Evolutionary conservation across 2,888 invertebrate genomes (phyloP).

Genomic region (Harpagoxenus sublaevis): DNA sequence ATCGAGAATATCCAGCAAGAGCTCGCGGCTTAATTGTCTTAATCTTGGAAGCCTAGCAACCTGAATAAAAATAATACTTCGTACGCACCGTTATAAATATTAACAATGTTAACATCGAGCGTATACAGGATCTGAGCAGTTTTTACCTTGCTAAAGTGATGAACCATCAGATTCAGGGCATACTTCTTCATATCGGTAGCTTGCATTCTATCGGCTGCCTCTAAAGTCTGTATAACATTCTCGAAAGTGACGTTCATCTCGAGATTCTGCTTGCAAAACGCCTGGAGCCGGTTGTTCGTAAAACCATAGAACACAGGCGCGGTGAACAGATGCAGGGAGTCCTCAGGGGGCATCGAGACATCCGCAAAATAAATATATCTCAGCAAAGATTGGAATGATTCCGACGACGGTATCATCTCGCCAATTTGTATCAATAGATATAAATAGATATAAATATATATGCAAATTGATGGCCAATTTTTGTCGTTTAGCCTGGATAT

Average conservation of each 20-base stretch:
- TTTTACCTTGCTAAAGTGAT: constrained; percentile 93
- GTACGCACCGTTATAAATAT: neutral
- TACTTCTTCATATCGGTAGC: constrained; percentile 98
- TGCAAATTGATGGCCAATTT: too few relatives aligned
- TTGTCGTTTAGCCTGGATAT: neutral
- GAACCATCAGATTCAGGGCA: constrained; percentile 96
- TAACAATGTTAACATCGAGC: neutral
- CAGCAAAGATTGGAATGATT: constrained; percentile 96
- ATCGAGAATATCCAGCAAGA: constrained; percentile 95
- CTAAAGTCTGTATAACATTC: constrained; percentile 97
- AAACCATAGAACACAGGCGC: constrained; percentile 97
- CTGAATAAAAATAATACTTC: constrained; percentile 84
- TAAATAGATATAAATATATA: too few relatives aligned
- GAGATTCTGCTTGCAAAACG: constrained; percentile 98
- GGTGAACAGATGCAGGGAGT: constrained; percentile 97
- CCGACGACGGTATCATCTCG: constrained; percentile 95
- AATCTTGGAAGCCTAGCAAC: constrained; percentile 94
- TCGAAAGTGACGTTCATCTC: constrained; percentile 98
- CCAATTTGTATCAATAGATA: constrained; percentile 93
- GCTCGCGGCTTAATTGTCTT: constrained; percentile 91
- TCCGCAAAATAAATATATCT: constrained; percentile 98
- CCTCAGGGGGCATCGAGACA: constrained; percentile 97
- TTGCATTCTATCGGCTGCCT: constrained; percentile 97
- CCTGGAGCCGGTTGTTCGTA: constrained; percentile 96
- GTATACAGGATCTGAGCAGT: neutral